phyloP scores from a whole-genome alignment of 1,140 invertebrate species.

The Mactra quadrangularis region DNA sequence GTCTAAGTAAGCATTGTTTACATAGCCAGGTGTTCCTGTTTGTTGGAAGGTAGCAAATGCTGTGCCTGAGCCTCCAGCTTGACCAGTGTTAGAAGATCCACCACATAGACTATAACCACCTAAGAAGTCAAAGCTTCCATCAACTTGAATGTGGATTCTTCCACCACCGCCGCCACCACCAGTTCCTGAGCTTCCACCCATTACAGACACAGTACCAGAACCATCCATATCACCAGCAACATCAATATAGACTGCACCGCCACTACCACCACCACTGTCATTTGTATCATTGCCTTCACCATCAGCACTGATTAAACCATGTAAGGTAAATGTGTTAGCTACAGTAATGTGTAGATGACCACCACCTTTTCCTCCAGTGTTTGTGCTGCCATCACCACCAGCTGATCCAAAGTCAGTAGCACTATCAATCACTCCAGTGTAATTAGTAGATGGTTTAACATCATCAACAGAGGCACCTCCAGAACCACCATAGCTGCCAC shows the following conservation, averaged over 20 bases:
- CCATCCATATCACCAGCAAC: conserved; percentile 67
- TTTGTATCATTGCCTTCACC: conserved; percentile 54
- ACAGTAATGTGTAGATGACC: conserved; percentile 64
- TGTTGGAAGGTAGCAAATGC: conserved; percentile 65
- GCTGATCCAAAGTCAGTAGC: conserved; percentile 70
- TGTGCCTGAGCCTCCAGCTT: conserved; percentile 74
- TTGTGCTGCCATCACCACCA: conserved; percentile 65
- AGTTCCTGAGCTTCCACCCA: conserved; percentile 55
- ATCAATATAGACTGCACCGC: conserved; percentile 66
- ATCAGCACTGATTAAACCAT: conserved; percentile 70
- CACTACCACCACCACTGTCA: conserved; percentile 72
- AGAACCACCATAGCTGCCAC: conserved; percentile 72
- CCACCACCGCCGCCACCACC: conserved; percentile 75
- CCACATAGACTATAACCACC: conserved; percentile 67
- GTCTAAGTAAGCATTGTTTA: conserved; percentile 61
- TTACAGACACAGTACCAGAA: conserved; percentile 63
- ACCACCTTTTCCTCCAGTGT: conserved; percentile 65
- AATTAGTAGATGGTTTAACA: conserved; percentile 30
- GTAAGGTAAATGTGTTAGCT: conserved; percentile 53
- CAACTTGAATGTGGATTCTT: conserved; percentile 61
- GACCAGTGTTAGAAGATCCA: conserved; percentile 63
- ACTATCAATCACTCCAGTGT: conserved; percentile 61
- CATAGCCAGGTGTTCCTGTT: conserved; percentile 49
- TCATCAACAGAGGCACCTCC: conserved; percentile 64
- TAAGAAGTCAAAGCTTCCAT: conserved; percentile 68